phyloP scores from a whole-genome alignment of 2,888 invertebrate genomes.

The Lasioglossum lativentre region DNA sequence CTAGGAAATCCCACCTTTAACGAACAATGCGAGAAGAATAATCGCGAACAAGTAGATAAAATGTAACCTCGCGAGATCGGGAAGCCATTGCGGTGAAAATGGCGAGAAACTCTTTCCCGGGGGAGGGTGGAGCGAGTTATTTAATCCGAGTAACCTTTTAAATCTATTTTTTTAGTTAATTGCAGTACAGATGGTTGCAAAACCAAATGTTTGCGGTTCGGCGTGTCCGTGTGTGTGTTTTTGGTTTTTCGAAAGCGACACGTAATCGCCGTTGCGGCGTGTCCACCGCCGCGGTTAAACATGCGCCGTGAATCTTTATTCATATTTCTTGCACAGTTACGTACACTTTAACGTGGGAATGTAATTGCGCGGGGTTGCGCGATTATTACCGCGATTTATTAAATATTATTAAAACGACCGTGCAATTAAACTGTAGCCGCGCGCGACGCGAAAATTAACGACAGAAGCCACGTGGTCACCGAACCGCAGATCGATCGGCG shows the following conservation, averaged over 20 bases:
- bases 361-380: not conserved
- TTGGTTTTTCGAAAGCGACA: not conserved
- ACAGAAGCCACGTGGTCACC: not conserved
- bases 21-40: not conserved
- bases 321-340: not conserved
- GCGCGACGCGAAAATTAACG: not conserved
- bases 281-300: not conserved
- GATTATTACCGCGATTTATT: not conserved
- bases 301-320: not conserved
- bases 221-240: not conserved
- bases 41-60: not conserved
- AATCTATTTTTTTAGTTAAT: conserved; percentile 1
- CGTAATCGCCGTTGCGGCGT: not conserved
- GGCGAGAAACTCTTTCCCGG: not conserved
- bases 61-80: not conserved
- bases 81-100: not conserved
- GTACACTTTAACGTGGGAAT: not conserved
- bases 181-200: not conserved
- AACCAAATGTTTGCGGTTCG: not conserved
- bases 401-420: conserved; percentile 1
- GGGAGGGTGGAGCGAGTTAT: not conserved
- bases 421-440: not conserved
- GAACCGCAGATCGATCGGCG: not conserved
- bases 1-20: too few relatives aligned
- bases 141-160: not conserved